Percentiles rank a stretch among this genome's conserved stretches.
phyloP scores from a whole-genome alignment of 2,888 invertebrate species.

The Mesopsocus fuscifrons region DNA sequence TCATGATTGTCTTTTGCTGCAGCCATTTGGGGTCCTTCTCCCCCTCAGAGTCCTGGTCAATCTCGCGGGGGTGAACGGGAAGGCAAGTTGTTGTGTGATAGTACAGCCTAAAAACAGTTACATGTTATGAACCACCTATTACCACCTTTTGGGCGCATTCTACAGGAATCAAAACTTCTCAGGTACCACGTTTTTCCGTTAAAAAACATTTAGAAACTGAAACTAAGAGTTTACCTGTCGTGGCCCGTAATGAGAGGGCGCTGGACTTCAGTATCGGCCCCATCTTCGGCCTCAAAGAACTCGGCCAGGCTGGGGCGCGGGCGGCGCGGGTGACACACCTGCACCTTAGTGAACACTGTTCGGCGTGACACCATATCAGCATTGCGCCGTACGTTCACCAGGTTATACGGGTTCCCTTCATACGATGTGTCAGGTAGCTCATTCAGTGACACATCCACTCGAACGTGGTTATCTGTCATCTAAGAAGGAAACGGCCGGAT shows the following conservation, averaged over 20 bases:
- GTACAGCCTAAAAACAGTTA: conserved; percentile 44
- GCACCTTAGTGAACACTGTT: conserved; percentile 55
- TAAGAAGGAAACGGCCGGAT: too few species aligned
- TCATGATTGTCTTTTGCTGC: conserved; percentile 82
- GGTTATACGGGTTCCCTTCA: conserved; percentile 78
- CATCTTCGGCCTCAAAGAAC: conserved; percentile 72
- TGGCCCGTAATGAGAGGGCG: too few species aligned
- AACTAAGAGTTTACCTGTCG: too few species aligned
- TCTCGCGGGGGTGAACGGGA: conserved; percentile 84
- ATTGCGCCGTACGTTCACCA: conserved; percentile 51
- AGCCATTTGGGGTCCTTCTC: conserved; percentile 92
- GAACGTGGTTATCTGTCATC: too few species aligned
- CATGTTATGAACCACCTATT: too few species aligned
- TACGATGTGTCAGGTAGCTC: conserved; percentile 91
- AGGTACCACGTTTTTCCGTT: too few species aligned
- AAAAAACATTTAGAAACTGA: too few species aligned
- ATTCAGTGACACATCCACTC: conserved; percentile 88
- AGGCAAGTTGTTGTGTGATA: conserved; percentile 89
- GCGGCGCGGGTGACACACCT: conserved; percentile 55
- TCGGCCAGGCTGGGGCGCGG: conserved; percentile 56
- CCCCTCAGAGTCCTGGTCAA: conserved; percentile 84
- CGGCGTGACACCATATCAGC: conserved; percentile 52
- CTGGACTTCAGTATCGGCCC: too few species aligned
- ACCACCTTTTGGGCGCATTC: neutral
- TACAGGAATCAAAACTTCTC: too few species aligned